Evolutionary conservation across 2,797 vertebrate genomes (phyloP).

Genomic region (Mico argentatus): DNA sequence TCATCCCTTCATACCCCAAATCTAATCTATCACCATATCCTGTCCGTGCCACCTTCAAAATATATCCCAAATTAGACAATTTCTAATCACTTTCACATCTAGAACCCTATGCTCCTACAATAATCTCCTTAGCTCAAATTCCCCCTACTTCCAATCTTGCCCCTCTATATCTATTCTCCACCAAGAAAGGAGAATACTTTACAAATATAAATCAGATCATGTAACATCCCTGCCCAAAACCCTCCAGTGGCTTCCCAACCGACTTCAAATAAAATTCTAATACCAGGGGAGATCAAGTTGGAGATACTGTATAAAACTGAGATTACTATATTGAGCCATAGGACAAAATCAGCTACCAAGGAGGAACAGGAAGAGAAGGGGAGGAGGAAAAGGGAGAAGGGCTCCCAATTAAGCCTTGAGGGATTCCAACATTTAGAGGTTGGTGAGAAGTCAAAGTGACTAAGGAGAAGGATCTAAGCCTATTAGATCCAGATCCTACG

Average conservation of each 20-base stretch:
- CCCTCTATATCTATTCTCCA: background rate
- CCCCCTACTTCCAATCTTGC: background rate
- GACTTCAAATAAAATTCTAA: background rate
- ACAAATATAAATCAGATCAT: background rate
- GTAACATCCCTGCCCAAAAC: background rate
- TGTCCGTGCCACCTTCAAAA: background rate
- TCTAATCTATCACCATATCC: background rate
- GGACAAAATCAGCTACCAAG: background rate
- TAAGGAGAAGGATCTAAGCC: background rate
- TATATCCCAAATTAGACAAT: background rate
- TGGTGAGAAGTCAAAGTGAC: background rate
- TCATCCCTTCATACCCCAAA: background rate
- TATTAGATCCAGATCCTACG: background rate
- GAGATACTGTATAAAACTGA: background rate
- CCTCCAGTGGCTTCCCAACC: background rate
- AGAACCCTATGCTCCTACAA: background rate
- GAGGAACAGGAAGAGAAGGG: background rate
- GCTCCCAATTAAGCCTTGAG: background rate
- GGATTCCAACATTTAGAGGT: background rate
- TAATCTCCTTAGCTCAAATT: background rate
- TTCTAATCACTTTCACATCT: background rate
- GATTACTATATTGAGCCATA: background rate
- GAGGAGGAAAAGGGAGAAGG: no score
- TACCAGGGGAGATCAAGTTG: background rate
- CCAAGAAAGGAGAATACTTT: background rate